Evolutionary conservation across 2,888 invertebrate species (phyloP).

Genomic region (Dasypogon diadema): DNA sequence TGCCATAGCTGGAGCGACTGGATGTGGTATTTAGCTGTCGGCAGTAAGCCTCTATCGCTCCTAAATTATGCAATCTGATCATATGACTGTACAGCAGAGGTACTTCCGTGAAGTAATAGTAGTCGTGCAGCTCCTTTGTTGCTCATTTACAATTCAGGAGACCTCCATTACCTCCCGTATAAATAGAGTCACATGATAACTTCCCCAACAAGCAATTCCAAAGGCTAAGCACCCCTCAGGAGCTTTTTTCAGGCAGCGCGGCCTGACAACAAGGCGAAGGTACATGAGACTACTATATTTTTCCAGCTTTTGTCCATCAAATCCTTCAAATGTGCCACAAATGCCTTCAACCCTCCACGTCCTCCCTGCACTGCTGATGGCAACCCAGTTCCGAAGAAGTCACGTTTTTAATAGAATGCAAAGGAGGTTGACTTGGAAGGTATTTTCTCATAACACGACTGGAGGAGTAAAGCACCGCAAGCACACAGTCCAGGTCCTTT

Average conservation of each 20-base stretch:
- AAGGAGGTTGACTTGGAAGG: background rate
- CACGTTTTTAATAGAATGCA: conserved; percentile 13
- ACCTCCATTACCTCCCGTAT: background rate
- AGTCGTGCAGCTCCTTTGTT: background rate
- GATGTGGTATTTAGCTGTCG: background rate
- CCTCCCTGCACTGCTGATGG: background rate
- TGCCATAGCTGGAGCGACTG: background rate
- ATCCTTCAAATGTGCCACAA: background rate
- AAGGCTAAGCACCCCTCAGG: background rate
- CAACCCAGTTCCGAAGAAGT: background rate
- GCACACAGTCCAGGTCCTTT: background rate
- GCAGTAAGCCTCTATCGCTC: background rate
- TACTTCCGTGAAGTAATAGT: background rate
- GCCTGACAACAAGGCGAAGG: background rate
- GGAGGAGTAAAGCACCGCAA: background rate
- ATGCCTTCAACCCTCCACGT: background rate
- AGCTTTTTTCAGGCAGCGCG: background rate
- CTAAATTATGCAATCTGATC: background rate
- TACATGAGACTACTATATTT: background rate
- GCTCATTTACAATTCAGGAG: background rate
- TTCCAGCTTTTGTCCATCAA: background rate
- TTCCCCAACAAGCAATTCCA: background rate
- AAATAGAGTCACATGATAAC: background rate
- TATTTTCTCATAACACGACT: background rate
- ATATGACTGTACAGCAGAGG: background rate